phyloP scores from a whole-genome alignment of 2,113 vertebrate species.

The Xenotilapia caudafasciata region DNA sequence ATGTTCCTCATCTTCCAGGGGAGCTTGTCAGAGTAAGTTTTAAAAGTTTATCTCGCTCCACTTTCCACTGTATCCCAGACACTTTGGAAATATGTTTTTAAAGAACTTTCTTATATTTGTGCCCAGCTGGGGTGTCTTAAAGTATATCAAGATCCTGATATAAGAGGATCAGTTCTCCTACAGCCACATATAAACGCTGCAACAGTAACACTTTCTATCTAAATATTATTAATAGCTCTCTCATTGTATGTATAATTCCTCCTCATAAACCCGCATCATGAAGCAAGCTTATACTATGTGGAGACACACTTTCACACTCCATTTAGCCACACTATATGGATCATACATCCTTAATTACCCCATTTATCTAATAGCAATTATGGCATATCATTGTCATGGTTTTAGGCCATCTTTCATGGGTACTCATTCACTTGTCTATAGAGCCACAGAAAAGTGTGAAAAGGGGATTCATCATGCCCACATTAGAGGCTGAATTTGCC shows the following conservation, averaged over 20 bases:
- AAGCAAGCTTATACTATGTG: background rate
- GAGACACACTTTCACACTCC: slow-evolving; percentile 12
- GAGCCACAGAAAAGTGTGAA: background rate
- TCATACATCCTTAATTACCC: slow-evolving; percentile 9
- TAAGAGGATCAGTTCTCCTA: background rate
- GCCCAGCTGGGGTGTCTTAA: background rate
- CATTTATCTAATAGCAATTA: slow-evolving; percentile 48
- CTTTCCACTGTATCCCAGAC: slow-evolving; percentile 14
- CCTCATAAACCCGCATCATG: background rate
- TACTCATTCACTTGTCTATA: background rate
- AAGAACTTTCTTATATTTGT: background rate
- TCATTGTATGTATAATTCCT: background rate
- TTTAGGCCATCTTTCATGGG: background rate
- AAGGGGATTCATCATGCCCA: background rate
- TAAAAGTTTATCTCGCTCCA: slow-evolving; percentile 35
- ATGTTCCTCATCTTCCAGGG: slow-evolving; percentile 12
- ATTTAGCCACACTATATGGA: slow-evolving; percentile 12
- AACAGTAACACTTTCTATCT: background rate
- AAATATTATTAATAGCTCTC: background rate
- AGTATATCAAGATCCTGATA: background rate
- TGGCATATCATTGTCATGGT: slow-evolving; percentile 6
- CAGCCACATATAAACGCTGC: background rate
- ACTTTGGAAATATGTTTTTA: slow-evolving; percentile 11
- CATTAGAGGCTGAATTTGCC: background rate
- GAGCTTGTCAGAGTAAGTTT: slow-evolving; percentile 32